These are phyloP conservation scores for Drosophila orena DNA, from an alignment of 1,140 invertebrate species.

Conservation along the genomic window DNA sequence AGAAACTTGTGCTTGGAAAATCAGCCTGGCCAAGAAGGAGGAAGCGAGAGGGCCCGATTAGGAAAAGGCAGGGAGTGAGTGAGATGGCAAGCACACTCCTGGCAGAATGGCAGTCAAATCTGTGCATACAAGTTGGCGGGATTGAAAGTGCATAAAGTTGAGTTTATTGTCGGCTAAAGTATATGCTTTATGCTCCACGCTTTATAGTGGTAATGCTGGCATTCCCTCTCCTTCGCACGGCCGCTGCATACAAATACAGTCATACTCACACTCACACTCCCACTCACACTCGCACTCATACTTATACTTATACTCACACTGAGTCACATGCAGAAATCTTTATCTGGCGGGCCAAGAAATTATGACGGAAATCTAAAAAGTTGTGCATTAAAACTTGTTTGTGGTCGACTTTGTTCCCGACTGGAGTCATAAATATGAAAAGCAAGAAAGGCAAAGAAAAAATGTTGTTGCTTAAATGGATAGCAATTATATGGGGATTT, in stretches of 20 bases:
- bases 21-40: not conserved
- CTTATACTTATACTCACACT: not conserved
- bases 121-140: conserved; percentile 80
- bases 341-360: conserved; percentile 74
- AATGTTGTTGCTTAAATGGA: conserved; percentile 62
- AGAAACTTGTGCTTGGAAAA: conserved; percentile 13
- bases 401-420: conserved; percentile 56
- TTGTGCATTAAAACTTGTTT: conserved; percentile 82
- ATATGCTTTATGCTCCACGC: conserved; percentile 75
- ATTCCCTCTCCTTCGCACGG: conserved; percentile 4
- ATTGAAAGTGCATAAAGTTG: conserved; percentile 83
- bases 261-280: not conserved
- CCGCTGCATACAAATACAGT: not conserved
- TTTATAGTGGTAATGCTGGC: conserved; percentile 66
- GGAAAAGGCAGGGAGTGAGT: not conserved
- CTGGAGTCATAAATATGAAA: conserved; percentile 62
- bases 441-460: conserved; percentile 57
- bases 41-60: not conserved
- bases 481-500: conserved; percentile 57
- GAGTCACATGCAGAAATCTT: conserved; percentile 57
- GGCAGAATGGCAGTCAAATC: conserved; percentile 66
- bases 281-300: not conserved
- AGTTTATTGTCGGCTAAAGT: conserved; percentile 82
- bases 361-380: conserved; percentile 83
- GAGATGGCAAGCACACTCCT: conserved; percentile 1